phyloP scores from a whole-genome alignment of 2,888 invertebrate species.

The Scaptomyza flava region DNA sequence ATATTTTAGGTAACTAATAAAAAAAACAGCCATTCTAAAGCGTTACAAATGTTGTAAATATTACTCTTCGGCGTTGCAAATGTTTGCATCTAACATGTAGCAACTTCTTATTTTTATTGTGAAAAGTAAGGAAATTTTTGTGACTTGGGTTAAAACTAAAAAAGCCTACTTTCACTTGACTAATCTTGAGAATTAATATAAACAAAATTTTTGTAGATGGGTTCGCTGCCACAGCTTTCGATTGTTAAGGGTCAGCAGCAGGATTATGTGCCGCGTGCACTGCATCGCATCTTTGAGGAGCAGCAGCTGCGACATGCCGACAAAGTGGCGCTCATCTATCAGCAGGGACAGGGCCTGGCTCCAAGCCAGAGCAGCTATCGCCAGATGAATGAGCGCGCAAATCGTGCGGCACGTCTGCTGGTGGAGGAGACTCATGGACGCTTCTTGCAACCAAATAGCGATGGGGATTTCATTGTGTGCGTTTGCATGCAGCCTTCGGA shows the following conservation, averaged over 20 bases:
- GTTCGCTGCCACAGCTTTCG: conserved; percentile 90
- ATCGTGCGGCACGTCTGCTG: conserved; percentile 84
- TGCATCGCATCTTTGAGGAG: conserved; percentile 87
- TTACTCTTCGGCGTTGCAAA: too few species aligned
- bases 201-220: conserved; percentile 85
- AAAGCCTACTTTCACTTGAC: not conserved
- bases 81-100: too few species aligned
- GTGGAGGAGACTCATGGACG: conserved; percentile 77
- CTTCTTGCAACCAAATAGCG: conserved; percentile 85
- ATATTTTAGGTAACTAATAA: not conserved
- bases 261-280: conserved; percentile 85
- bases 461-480: conserved; percentile 90
- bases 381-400: conserved; percentile 84
- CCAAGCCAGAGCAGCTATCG: conserved; percentile 82
- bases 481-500: conserved; percentile 92
- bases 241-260: conserved; percentile 88
- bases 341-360: conserved; percentile 55
- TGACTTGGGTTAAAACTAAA: too few species aligned
- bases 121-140: too few species aligned
- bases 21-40: not conserved
- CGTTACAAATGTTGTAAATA: too few species aligned
- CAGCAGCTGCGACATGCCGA: conserved; percentile 86
- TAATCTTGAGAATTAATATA: not conserved
- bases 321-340: conserved; percentile 88
- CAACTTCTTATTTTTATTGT: too few species aligned